Evolutionary conservation across 2,888 invertebrate species (phyloP).

Genomic region (Tolmerus cingulatus): DNA sequence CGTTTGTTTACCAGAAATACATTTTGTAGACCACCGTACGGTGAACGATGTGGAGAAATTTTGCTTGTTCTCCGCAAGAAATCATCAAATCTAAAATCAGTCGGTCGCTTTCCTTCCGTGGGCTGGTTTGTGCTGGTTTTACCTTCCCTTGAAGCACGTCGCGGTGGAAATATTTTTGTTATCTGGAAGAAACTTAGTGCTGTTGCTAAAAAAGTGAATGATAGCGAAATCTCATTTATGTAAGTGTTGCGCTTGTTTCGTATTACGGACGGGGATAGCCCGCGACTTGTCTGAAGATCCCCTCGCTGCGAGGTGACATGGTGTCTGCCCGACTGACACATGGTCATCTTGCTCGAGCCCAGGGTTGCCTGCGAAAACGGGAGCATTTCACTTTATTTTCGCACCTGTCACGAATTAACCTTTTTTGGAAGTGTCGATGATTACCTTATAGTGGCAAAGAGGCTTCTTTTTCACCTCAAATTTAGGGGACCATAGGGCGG

Average conservation of each 20-base stretch:
- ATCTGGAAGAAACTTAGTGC: background rate
- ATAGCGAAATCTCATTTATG: background rate
- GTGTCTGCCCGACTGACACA: background rate
- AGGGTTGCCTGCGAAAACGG: background rate
- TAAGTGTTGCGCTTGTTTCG: background rate
- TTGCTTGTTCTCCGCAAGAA: background rate
- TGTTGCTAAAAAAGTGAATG: background rate
- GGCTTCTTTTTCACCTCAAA: too few relatives aligned
- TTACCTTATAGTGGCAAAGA: background rate
- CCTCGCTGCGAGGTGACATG: background rate
- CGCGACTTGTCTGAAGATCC: background rate
- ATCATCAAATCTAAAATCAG: background rate
- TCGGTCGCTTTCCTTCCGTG: background rate
- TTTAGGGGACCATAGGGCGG: background rate
- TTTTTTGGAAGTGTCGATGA: background rate
- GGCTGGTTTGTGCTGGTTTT: background rate
- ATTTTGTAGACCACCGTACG: background rate
- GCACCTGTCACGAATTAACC: background rate
- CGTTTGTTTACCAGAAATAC: background rate
- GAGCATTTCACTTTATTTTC: background rate
- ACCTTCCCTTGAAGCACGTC: background rate
- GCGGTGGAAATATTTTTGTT: background rate
- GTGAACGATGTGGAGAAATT: background rate
- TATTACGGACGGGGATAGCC: background rate
- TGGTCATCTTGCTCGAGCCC: background rate